These are phyloP conservation scores for Platysternon megacephalum DNA, from an alignment of 2,113 vertebrate genomes.

Conservation along the genomic window DNA sequence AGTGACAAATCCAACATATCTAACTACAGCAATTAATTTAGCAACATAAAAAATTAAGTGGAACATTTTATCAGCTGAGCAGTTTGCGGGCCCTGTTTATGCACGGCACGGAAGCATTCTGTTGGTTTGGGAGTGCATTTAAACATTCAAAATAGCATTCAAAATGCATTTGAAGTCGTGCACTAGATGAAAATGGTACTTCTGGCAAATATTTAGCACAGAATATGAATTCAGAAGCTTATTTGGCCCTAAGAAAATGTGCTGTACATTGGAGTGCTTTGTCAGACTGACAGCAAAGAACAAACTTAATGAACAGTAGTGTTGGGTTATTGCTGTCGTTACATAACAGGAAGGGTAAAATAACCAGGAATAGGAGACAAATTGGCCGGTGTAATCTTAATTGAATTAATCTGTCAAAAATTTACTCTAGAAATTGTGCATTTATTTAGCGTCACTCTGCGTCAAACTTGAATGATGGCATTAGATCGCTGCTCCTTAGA, in stretches of 20 bases:
- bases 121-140: neutral
- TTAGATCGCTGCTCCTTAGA: neutral
- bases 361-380: neutral
- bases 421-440: neutral
- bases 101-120: neutral
- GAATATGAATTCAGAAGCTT: neutral
- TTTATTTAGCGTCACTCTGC: neutral
- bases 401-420: neutral
- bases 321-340: neutral
- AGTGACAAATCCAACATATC: neutral
- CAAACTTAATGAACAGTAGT: neutral
- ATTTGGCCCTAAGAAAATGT: neutral
- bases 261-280: neutral
- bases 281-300: neutral
- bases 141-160: neutral
- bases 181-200: neutral
- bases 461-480: neutral
- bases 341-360: neutral
- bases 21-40: slow-evolving; percentile 7
- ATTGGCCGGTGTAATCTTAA: neutral
- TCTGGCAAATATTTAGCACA: neutral
- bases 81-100: neutral
- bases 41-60: neutral
- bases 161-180: neutral
- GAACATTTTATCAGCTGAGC: neutral